These are phyloP conservation scores for Anarsia innoxiella DNA, from an alignment of 2,888 invertebrate species.

Conservation along the genomic window DNA sequence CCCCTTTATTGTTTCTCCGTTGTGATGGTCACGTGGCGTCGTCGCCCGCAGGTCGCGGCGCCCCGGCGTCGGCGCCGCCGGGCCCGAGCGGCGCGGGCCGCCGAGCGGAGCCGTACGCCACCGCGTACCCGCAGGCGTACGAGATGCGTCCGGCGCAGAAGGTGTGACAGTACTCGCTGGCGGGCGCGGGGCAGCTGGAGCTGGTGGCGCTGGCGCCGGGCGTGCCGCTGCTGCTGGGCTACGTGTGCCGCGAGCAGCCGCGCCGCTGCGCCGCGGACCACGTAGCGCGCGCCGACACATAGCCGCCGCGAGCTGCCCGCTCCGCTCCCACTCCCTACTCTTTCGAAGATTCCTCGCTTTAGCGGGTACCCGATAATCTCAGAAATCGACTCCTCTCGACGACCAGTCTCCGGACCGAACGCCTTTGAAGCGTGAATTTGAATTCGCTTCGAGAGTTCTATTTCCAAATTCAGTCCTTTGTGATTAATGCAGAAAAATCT, in stretches of 20 bases:
- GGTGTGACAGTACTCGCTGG: slow-evolving; percentile 65
- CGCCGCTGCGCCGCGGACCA: neutral
- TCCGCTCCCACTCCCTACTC: slow-evolving; percentile 4
- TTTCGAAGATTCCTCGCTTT: no score
- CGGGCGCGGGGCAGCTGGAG: slow-evolving; percentile 34
- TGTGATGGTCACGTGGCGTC: neutral
- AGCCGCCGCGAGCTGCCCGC: slow-evolving; percentile 17
- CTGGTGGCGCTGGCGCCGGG: slow-evolving; percentile 58
- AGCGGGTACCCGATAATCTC: no score
- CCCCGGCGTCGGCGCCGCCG: slow-evolving; percentile 49
- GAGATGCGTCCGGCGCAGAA: slow-evolving; percentile 85
- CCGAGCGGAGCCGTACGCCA: slow-evolving; percentile 80
- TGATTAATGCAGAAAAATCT: no score
- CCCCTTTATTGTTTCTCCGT: neutral
- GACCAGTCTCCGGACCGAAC: no score
- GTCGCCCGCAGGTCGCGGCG: no score
- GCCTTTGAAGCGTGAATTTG: no score
- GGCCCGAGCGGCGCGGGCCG: slow-evolving; percentile 64
- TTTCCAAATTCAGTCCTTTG: no score
- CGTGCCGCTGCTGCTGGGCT: slow-evolving; percentile 58
- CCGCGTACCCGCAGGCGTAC: slow-evolving; percentile 82
- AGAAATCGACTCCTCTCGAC: no score
- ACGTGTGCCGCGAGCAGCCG: slow-evolving; percentile 51
- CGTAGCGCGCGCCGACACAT: slow-evolving; percentile 1
- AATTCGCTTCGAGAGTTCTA: no score